These are phyloP conservation scores for Porphyrio hochstetteri DNA, from an alignment of 2,113 vertebrate species.

Conservation along the genomic window DNA sequence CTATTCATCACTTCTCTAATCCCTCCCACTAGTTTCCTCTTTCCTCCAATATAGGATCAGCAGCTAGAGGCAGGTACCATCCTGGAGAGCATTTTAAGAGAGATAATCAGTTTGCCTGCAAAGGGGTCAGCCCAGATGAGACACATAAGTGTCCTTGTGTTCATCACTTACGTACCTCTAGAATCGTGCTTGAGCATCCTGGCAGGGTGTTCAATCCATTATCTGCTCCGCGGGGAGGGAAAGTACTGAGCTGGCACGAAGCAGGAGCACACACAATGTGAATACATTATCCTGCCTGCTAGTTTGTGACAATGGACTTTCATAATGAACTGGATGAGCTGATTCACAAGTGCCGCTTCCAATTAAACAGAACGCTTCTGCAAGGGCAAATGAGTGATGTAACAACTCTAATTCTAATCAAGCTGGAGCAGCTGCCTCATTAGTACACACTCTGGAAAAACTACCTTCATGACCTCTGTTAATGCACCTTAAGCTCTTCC, in stretches of 20 bases:
- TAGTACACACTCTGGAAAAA: neutral
- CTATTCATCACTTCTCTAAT: neutral
- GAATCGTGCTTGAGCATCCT: neutral
- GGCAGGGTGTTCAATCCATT: neutral
- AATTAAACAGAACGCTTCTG: constrained; percentile 46
- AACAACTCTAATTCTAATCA: neutral
- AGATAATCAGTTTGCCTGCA: neutral
- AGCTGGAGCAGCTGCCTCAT: neutral
- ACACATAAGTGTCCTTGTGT: neutral
- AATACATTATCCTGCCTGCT: neutral
- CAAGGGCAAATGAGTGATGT: neutral
- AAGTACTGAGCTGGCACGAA: accelerated
- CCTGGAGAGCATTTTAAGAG: neutral
- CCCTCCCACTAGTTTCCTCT: neutral
- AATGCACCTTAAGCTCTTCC: neutral
- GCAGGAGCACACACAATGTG: neutral
- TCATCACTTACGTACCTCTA: neutral
- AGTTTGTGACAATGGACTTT: neutral
- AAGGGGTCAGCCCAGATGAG: accelerated
- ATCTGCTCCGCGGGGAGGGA: neutral
- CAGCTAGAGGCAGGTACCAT: neutral
- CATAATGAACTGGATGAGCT: neutral
- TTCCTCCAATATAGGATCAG: neutral
- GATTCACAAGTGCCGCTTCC: neutral
- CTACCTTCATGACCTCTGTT: neutral